Base-by-base conservation (phyloP, 2,797 vertebrate species). In the Masticophis lateralis region DNA sequence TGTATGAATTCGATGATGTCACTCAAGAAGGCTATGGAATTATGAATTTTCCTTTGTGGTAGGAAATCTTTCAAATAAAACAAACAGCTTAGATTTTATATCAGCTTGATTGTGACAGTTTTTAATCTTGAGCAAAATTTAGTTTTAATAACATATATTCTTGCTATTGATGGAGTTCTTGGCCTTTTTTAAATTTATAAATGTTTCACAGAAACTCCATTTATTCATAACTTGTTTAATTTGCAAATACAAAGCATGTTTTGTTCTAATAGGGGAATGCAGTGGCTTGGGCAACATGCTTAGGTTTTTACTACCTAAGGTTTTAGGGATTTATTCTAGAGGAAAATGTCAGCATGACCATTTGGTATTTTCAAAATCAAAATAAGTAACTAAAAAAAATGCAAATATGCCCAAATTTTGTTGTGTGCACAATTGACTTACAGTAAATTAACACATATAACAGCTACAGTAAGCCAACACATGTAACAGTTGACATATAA, bases 391-490 rank as follows among this genome's bases (percentile, higher is more conserved):
- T 74, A 88, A 88, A 51, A 90, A 51, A 59, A 79, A 18, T 59
- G 32, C 32, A 86, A 37, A 90, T 63, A 55, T 22, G 51, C 27
- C 28, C 43, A 55, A 89, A 89, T 47, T 37, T 22, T 28, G n/a
- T 61, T 93, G 66, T 91, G 89, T 13, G 8, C 91, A 74, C 22
- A 25, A 47, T 69, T 94, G 94, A 11, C 53, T 95, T 95, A 18
- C 63, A 69, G 28, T 66, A 93, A 92, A 87, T 2, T 14, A 25
- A 74, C 61, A 92, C 91, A 89, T 88, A 22, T 22, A 59, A 59
- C 5, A 20, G 57, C 57, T 95, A 22, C 59, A 63, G 27, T 63
- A 93, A 92, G 88, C 6, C 13, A 25, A 66, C 63, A 92, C 89
- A 89, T 88, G 12, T 27, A 63, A 63, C 60, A 63, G 3, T 4